Base-by-base conservation (phyloP, 2,888 invertebrate genomes). In the Laothoe populi region DNA sequence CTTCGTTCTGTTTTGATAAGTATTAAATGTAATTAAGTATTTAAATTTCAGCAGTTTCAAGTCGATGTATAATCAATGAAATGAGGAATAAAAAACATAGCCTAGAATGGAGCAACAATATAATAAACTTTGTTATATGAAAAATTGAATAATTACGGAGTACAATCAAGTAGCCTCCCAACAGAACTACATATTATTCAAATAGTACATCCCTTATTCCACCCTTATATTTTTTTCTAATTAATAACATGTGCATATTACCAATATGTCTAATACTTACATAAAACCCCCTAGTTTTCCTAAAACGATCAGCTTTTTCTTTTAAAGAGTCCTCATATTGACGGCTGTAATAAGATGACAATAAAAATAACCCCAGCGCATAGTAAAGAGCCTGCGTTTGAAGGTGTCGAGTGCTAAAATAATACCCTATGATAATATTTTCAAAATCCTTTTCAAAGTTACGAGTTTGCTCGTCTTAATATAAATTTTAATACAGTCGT, bases 301-400 rank as follows among this genome's bases (percentile, higher is more conserved):
- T 79, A 63, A 86, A 87, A 40, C 82, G 77, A 19, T 86, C 81
- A 0, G 88, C 82, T 70, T 82, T 86, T 64, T 82, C 82, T 60
- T 77, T 72, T 42, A 89, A 68, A 2, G 73, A 73, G 62, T 85
- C 83, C 74, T 87, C 86, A 66, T 88, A 89, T 57, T 78, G 76
- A 38, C 79, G 73, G 53, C 89, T 90, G 77, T 35, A 81, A 82
- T 63, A 53, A 62, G 59, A 65, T 65, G 16, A 60, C 40, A 7
- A 42, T 31, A 26, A 62, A 53, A 11, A 57, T 35, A 35, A 45
- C 35, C n/a, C 59, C 23, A 59, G 3, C 10, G 45, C 26, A 13
- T 59, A 58, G 8, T 42, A 24, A 53, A 19, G 31, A 16, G 42
- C n/a, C 10, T 44, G 24, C 40, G 42, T 44, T 24, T 10, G 42